These are phyloP conservation scores for Tineola bisselliella DNA, from an alignment of 2,888 invertebrate species.

Conservation along the genomic window DNA sequence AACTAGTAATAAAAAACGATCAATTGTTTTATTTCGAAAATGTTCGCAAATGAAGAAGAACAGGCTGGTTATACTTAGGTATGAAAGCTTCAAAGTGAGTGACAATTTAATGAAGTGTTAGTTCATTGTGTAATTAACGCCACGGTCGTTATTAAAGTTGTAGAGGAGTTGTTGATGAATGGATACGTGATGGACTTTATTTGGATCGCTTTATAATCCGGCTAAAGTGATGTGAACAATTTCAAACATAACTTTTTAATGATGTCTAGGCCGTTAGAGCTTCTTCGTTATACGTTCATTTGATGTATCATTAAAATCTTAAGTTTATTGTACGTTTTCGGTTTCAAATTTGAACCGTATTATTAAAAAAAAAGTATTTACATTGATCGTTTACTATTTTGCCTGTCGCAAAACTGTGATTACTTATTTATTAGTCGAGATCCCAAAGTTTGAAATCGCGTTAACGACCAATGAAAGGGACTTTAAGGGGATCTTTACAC, in stretches of 20 bases:
- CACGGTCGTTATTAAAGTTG: conserved; percentile 42
- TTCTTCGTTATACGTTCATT: neutral
- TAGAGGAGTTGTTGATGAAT: conserved; percentile 40
- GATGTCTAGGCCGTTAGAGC: neutral
- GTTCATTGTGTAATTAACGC: conserved; percentile 54
- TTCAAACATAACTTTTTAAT: neutral
- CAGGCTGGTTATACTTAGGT: neutral
- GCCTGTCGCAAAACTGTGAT: no score
- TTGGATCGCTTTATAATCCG: conserved; percentile 5
- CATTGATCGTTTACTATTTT: no score
- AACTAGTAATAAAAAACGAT: neutral
- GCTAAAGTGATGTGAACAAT: neutral
- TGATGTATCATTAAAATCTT: no score
- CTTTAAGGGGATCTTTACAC: no score
- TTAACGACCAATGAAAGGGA: no score
- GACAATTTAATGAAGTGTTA: conserved; percentile 62
- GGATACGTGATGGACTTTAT: conserved; percentile 23
- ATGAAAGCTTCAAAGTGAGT: conserved; percentile 29
- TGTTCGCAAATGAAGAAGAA: conserved; percentile 1
- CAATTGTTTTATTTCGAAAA: neutral
- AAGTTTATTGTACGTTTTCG: no score
- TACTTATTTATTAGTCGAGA: no score
- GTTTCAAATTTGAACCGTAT: no score
- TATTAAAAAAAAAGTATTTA: no score
- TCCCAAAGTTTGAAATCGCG: no score